Conservation (phyloP, 2,113 vertebrate genomes). For the Etia nguti region DNA sequence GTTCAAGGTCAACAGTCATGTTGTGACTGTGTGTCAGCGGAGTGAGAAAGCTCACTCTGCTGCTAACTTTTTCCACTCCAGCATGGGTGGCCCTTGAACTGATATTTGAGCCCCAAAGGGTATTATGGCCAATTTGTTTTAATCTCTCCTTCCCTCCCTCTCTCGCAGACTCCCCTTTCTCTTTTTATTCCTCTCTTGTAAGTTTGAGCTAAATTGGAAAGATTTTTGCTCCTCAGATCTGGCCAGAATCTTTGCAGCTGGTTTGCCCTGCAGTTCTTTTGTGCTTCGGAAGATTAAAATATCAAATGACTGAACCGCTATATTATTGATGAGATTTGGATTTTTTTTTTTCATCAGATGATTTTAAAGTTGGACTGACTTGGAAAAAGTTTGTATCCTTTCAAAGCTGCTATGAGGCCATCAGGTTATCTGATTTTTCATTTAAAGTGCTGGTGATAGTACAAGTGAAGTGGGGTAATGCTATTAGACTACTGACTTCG, state of each 20-base stretch:
- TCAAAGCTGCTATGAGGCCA: background rate
- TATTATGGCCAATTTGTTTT: background rate
- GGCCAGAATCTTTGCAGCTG: background rate
- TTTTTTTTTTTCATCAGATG: background rate
- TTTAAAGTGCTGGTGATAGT: background rate
- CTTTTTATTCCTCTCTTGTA: background rate
- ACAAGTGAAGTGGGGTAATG: background rate
- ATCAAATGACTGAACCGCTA: background rate
- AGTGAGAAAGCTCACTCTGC: background rate
- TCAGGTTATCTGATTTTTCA: background rate
- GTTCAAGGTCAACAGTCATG: constrained; percentile 27
- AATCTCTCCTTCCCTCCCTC: background rate
- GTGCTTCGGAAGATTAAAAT: background rate
- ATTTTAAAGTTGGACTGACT: background rate
- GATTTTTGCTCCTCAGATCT: background rate
- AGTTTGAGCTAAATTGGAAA: background rate
- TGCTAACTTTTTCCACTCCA: background rate
- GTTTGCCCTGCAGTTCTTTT: background rate
- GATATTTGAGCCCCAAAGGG: background rate
- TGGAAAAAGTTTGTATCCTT: background rate
- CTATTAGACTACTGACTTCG: constrained; percentile 7
- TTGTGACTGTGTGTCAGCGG: constrained; percentile 10
- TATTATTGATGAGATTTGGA: background rate
- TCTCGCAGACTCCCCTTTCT: background rate
- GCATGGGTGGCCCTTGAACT: background rate